Evolutionary conservation across 2,797 vertebrate species (phyloP), one percentile per base, ranked within the genome.

Genomic region (Cheirogaleus major): DNA sequence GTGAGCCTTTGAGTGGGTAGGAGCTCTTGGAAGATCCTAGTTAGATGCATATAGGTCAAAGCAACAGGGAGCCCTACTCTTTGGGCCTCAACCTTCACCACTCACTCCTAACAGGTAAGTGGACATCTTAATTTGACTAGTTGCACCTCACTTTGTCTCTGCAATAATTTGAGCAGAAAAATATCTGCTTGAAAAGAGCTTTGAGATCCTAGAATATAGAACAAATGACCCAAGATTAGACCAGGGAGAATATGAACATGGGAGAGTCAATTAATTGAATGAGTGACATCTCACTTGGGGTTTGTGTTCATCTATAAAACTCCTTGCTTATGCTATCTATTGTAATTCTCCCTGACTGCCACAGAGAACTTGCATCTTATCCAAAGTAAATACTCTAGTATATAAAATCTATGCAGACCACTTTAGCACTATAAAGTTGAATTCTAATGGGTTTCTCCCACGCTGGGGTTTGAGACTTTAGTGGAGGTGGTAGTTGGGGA

Each of bases 401-500:
- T 91, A 91, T 87, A 82, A 69, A 95, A 89, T 97, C 35, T 86
- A 70, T 87, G 84, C 85, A 93, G 45, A 89, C 10, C 50, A 75
- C 22, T 50, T 89, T 69, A 94, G 38, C 73, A 48, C 50, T 59
- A 72, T 43, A 83, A 80, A 80, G 57, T 32, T 93, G 45, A 95
- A 52, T 80, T 87, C 57, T 97, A 95, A 93, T 81, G 65, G 65
- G 12, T 95, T 89, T 97, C 75, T 96, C 91, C 91, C 95, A 94
- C 0, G 1, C 65, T 25, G 9, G 72, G 81, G 89, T 91, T 75
- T 86, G 75, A 95, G 78, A 79, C 61, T 92, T 93, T 81, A 41
- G 59, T 92, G 10, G 57, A 59, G 43, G n/a, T 57, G 48, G n/a
- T 35, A 45, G 52, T 43, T 48, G 5, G 23, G 38, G 32, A 20